Percentiles rank a stretch among this genome's conserved stretches.
Conservation (phyloP, 2,797 vertebrate genomes). For the Scomberomorus guttatus region DNA sequence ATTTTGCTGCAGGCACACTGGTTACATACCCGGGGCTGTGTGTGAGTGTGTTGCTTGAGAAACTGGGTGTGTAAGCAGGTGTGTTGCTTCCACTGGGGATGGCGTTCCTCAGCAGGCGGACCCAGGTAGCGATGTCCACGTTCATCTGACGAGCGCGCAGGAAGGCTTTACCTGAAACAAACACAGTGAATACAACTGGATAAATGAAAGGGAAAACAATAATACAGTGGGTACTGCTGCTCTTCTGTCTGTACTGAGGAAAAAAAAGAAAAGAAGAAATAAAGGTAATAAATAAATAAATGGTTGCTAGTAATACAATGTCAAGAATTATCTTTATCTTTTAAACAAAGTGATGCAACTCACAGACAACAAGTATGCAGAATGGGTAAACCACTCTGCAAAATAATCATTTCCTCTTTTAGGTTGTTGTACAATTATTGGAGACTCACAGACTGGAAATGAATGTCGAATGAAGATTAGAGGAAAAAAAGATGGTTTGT, state of each 20-base stretch:
- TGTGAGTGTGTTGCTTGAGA: conserved; percentile 59
- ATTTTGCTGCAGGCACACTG: neutral
- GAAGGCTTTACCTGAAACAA: conserved; percentile 91
- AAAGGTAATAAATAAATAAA: no score
- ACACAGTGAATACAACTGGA: neutral
- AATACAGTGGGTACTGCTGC: no score
- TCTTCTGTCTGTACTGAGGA: neutral
- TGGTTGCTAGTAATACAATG: no score
- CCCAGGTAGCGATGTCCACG: conserved; percentile 95
- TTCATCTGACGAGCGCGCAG: conserved; percentile 97
- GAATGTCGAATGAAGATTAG: neutral
- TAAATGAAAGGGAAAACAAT: neutral
- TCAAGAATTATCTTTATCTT: no score
- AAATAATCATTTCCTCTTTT: no score
- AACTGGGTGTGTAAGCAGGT: conserved; percentile 60
- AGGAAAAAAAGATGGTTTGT: neutral
- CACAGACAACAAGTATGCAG: neutral
- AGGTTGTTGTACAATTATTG: no score
- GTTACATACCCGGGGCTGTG: conserved; percentile 59
- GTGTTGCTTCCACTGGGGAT: conserved; percentile 89
- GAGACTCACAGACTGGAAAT: neutral
- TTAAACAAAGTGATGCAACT: neutral
- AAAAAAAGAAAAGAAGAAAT: neutral
- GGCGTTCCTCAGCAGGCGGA: conserved; percentile 94
- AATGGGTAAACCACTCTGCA: neutral